Percentiles rank a stretch among this genome's conserved stretches.
These are phyloP conservation scores for Protonibea diacanthus DNA, from an alignment of 2,797 vertebrate genomes.

Conservation along the genomic window DNA sequence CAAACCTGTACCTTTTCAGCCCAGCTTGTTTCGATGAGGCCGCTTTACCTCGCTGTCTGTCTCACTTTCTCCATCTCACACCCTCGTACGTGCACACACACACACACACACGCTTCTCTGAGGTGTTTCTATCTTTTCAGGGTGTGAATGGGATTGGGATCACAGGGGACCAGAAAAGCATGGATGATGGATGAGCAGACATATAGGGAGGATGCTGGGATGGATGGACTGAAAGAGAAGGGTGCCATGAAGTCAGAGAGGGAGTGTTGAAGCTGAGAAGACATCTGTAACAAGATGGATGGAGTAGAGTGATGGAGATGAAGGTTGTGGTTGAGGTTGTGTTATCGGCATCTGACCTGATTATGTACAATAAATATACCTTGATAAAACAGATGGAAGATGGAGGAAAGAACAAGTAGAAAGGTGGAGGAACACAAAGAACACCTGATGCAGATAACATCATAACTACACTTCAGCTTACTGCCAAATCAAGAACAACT, in stretches of 20 bases:
- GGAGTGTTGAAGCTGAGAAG: background rate
- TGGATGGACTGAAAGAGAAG: background rate
- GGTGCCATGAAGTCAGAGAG: background rate
- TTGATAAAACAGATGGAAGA: background rate
- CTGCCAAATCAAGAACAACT: no score
- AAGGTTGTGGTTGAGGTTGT: background rate
- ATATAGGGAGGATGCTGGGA: background rate
- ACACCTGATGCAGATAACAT: background rate
- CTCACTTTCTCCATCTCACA: slow-evolving; percentile 46
- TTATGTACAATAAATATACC: background rate
- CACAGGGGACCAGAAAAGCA: slow-evolving; percentile 36
- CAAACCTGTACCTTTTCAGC: background rate
- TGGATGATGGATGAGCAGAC: slow-evolving; percentile 4
- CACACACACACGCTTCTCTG: slow-evolving; percentile 21
- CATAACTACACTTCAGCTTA: background rate
- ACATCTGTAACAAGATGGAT: background rate
- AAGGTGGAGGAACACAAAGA: background rate
- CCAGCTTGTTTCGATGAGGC: slow-evolving; percentile 9
- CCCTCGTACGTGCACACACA: slow-evolving; percentile 12
- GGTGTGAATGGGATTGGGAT: slow-evolving; percentile 66
- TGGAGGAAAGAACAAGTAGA: background rate
- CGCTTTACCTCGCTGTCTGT: background rate
- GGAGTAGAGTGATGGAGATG: background rate
- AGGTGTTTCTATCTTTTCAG: slow-evolving; percentile 50
- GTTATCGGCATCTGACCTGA: background rate